Evolutionary conservation across 2,888 invertebrate species (phyloP).

Genomic region (Zygogramma bicolorata): DNA sequence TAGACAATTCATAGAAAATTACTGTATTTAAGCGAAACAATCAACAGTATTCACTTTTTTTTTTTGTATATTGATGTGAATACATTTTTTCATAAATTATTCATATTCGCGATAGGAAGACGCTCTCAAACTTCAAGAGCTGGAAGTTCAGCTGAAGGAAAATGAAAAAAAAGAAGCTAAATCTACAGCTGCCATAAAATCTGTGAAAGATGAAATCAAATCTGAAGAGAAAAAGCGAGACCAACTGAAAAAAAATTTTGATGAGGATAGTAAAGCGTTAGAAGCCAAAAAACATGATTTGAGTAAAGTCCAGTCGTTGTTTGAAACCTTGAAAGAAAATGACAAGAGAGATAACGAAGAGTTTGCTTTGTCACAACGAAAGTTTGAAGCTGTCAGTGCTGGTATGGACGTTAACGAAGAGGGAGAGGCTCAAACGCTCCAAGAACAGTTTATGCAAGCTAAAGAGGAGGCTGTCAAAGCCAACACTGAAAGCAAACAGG

Average conservation of each 20-base stretch:
- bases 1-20: too few relatives aligned
- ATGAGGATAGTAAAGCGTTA: constrained; percentile 76
- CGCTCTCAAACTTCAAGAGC: constrained; percentile 73
- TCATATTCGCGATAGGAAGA: too few relatives aligned
- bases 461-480: constrained; percentile 82
- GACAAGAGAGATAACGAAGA: constrained; percentile 77
- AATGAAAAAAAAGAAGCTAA: constrained; percentile 78
- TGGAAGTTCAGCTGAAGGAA: constrained; percentile 75
- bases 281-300: constrained; percentile 73
- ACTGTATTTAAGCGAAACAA: too few relatives aligned
- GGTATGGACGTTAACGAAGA: constrained; percentile 78
- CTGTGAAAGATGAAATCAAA: constrained; percentile 75
- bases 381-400: constrained; percentile 75
- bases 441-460: constrained; percentile 88
- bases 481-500: constrained; percentile 82
- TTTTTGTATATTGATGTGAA: too few relatives aligned
- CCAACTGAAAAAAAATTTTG: constrained; percentile 75
- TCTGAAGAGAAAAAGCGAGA: constrained; percentile 78
- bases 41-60: too few relatives aligned
- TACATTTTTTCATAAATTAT: too few relatives aligned
- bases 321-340: constrained; percentile 76
- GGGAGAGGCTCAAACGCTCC: constrained; percentile 85
- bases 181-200: constrained; percentile 73
- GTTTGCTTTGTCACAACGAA: constrained; percentile 79
- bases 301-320: constrained; percentile 72